These are phyloP conservation scores for Pseudopleuronectes americanus DNA, from an alignment of 2,797 vertebrate species.

Conservation along the genomic window DNA sequence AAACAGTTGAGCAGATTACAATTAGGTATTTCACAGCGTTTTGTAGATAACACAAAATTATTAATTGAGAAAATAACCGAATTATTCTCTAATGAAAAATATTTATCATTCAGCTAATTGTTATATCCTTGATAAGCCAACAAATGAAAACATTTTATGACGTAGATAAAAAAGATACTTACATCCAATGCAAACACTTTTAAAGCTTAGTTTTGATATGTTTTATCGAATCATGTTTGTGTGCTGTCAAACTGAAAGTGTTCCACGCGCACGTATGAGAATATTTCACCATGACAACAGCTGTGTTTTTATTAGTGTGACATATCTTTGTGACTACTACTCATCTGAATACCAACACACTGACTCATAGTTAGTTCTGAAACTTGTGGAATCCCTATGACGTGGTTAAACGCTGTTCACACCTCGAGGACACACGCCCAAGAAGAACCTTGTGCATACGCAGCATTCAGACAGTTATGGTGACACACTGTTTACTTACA, in stretches of 20 bases:
- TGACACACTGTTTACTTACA: constrained; percentile 76
- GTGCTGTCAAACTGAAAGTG: too few species aligned
- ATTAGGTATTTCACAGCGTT: too few species aligned
- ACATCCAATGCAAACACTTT: neutral
- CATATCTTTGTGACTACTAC: neutral
- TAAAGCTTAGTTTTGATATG: neutral
- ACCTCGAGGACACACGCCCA: constrained; percentile 13
- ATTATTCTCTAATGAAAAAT: too few species aligned
- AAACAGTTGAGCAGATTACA: too few species aligned
- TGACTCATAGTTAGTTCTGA: constrained; percentile 27
- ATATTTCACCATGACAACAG: neutral
- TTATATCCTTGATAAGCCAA: too few species aligned
- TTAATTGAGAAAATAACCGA: too few species aligned
- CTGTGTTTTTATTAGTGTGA: neutral
- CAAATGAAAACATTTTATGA: too few species aligned
- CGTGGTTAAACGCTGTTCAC: constrained; percentile 6
- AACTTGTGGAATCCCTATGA: constrained; percentile 13
- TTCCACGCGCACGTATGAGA: neutral
- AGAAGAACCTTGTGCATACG: neutral
- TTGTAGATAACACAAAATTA: too few species aligned
- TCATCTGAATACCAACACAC: neutral
- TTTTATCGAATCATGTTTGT: neutral
- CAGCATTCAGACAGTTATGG: neutral
- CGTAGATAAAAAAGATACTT: too few species aligned
- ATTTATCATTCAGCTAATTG: too few species aligned